Base-by-base conservation (phyloP, 92 coral and sea anemone genomes). In the Paragorgia papillata region DNA sequence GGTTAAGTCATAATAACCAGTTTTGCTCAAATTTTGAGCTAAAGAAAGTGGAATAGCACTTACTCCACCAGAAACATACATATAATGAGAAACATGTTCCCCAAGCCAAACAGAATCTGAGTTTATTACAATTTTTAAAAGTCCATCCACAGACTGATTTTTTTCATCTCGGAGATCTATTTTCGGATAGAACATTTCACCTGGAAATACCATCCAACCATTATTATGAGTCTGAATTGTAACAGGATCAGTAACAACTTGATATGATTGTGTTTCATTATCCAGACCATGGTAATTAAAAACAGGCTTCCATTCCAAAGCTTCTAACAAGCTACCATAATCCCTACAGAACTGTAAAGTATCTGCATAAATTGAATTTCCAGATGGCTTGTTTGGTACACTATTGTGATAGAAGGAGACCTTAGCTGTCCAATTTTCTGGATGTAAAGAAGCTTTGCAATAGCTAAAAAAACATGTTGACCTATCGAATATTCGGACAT, bases 191-290 rank as follows among this genome's bases (percentile, higher is more conserved):
- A 86, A 69, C 17, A 1, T 33, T 58, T 86, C 77, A 6, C 90
- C 80, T 54, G 90, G 84, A 9, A 83, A 44, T 10, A 58, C 69
- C 0, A 32, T 24, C 90, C 90, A 86, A 43, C 74, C 54, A 10
- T 44, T 34, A 2, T 35, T 41, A 3, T 21, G 9, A 12, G 76
- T 78, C 0, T 32, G 17, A 24, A 86, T 86, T 2, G 28, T 12
- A 0, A 86, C 66, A 14, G 90, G 90, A 31, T 86, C 87, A 41
- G 90, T 86, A n/a, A 81, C 75, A 32, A 86, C 71, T 44, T 86
- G 40, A 9, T 3, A 22, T 13, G 7, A 5, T 51, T 3, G 17
- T 37, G 43, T 18, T 27, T 62, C 41, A 31, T 22, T 43, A 62
- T 31, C 62, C 33, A 15, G 71, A 9, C 32, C 26, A 2, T 64